These are phyloP conservation scores for Samia ricini DNA, from an alignment of 1,140 invertebrate species.

Conservation along the genomic window DNA sequence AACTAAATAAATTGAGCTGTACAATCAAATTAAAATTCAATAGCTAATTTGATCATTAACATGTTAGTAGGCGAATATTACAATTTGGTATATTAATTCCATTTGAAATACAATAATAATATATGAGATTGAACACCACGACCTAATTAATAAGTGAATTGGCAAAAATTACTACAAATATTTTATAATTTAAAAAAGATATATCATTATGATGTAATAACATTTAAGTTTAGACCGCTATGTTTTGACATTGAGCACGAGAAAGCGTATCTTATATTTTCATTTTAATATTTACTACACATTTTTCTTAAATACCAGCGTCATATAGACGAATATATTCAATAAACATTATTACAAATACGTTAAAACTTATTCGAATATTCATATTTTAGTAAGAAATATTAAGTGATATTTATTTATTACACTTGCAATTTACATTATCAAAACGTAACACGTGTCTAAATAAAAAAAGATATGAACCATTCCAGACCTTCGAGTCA, in stretches of 20 bases:
- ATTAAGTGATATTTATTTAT: conserved; percentile 30
- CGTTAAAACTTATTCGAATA: conserved; percentile 62
- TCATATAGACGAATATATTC: conserved; percentile 66
- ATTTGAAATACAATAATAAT: conserved; percentile 31
- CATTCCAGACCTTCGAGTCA: too few species aligned
- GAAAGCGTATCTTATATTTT: conserved; percentile 64
- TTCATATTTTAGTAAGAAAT: conserved; percentile 42
- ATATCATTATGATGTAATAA: conserved; percentile 17
- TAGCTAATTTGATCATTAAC: conserved; percentile 37
- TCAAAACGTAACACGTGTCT: too few species aligned
- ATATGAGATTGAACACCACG: conserved; percentile 65
- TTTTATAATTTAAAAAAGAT: conserved; percentile 27
- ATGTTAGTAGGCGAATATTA: conserved; percentile 36
- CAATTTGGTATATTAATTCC: conserved; percentile 32
- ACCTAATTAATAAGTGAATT: conserved; percentile 35
- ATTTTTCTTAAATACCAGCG: conserved; percentile 58
- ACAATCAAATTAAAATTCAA: conserved; percentile 16
- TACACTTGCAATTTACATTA: too few species aligned
- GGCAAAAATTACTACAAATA: conserved; percentile 26
- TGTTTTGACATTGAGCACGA: conserved; percentile 71
- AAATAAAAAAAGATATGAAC: too few species aligned
- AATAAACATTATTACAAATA: conserved; percentile 48
- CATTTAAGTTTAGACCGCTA: conserved; percentile 63
- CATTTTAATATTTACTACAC: conserved; percentile 37
- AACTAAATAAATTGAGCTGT: conserved; percentile 46